Evolutionary conservation across 2,888 invertebrate genomes (phyloP).

Genomic region (Heliconius erato): DNA sequence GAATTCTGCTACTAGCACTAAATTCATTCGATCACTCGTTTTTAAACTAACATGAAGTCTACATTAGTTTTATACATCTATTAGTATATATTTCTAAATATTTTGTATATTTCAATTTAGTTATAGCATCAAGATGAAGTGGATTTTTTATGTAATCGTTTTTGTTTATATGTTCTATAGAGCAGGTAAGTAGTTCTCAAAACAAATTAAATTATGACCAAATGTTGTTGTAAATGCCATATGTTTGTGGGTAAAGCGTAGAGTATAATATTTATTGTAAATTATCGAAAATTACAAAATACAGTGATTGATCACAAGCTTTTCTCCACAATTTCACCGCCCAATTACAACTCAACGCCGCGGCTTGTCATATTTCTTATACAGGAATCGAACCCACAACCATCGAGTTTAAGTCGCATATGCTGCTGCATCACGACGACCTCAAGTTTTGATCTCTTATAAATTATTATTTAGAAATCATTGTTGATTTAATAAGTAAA

Average conservation of each 20-base stretch:
- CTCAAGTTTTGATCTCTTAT: background rate
- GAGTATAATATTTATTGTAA: too few species aligned
- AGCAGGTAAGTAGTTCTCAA: constrained; percentile 64
- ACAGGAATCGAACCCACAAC: too few species aligned
- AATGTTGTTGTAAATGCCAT: too few species aligned
- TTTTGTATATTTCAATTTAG: constrained; percentile 12
- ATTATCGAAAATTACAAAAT: too few species aligned
- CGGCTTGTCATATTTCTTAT: too few species aligned
- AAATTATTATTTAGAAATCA: background rate
- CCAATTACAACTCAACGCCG: too few species aligned
- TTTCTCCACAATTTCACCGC: too few species aligned
- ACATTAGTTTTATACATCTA: constrained; percentile 1
- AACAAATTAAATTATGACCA: background rate
- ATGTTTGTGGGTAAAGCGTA: too few species aligned
- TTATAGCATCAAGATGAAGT: constrained; percentile 66
- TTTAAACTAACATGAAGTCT: constrained; percentile 50
- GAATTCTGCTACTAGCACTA: constrained; percentile 48
- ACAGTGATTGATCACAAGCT: too few species aligned
- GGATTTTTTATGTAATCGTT: constrained; percentile 69
- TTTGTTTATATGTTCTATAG: constrained; percentile 71
- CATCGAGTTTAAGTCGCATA: too few species aligned
- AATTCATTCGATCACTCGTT: constrained; percentile 54
- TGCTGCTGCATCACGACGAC: too few species aligned
- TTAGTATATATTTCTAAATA: constrained; percentile 25
- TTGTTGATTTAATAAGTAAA: background rate